phyloP scores from a whole-genome alignment of 2,113 vertebrate genomes.

The Corvus hawaiiensis region DNA sequence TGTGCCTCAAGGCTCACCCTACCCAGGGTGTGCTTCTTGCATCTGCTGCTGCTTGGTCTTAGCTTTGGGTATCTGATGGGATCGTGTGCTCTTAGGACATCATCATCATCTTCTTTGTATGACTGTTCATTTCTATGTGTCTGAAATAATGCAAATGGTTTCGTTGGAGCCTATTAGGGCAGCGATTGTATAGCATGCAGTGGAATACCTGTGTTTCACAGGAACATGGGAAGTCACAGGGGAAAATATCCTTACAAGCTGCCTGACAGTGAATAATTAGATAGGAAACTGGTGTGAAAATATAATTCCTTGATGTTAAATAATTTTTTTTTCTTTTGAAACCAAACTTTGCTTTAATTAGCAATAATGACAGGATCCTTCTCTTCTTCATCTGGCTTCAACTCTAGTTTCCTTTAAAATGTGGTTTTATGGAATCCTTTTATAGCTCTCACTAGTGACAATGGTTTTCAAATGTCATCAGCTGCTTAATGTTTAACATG shows the following conservation, averaged over 20 bases:
- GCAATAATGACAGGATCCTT: neutral
- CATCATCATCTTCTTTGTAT: neutral
- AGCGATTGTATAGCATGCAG: neutral
- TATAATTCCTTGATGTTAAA: neutral
- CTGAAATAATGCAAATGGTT: neutral
- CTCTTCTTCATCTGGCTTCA: neutral
- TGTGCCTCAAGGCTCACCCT: neutral
- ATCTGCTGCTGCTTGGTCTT: neutral
- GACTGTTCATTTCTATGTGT: neutral
- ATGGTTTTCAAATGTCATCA: conserved; percentile 2
- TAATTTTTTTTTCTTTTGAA: neutral
- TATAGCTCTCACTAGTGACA: neutral
- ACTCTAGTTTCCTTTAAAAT: neutral
- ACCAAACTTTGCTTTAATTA: neutral
- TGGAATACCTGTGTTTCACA: neutral
- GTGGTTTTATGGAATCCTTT: neutral
- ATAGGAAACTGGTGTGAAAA: neutral
- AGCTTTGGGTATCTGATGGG: too few relatives aligned
- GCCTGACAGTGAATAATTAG: neutral
- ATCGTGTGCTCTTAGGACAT: neutral
- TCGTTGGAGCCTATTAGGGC: neutral
- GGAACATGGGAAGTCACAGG: neutral
- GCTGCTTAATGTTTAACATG: conserved; percentile 70
- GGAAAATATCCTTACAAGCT: neutral
- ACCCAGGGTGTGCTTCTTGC: neutral